Conservation (phyloP, 2,797 vertebrate genomes). For the Brotula barbata region DNA sequence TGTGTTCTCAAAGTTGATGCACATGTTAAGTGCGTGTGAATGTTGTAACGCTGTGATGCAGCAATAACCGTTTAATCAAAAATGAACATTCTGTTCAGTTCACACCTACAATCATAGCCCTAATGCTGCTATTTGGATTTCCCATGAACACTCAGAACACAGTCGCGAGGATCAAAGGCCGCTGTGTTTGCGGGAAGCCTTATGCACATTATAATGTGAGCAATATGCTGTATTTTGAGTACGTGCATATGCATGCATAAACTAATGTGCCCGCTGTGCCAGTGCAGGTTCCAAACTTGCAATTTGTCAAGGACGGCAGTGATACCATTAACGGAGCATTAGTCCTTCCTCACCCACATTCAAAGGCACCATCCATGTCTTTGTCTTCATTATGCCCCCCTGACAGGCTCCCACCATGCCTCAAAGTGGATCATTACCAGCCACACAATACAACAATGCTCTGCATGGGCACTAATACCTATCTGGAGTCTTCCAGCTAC, state of each 20-base stretch:
- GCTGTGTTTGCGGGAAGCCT: too few relatives aligned
- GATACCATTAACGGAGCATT: slow-evolving; percentile 43
- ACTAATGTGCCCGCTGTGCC: not conserved
- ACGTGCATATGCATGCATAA: not conserved
- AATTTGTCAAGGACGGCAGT: slow-evolving; percentile 47
- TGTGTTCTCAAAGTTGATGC: too few relatives aligned
- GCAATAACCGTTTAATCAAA: too few relatives aligned
- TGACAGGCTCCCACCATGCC: slow-evolving; percentile 51
- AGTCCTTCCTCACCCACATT: slow-evolving; percentile 16
- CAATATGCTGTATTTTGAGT: not conserved
- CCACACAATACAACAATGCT: slow-evolving; percentile 28
- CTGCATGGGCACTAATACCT: slow-evolving; percentile 37
- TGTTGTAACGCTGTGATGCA: too few relatives aligned
- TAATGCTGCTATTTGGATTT: too few relatives aligned
- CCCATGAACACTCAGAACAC: too few relatives aligned
- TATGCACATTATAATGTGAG: too few relatives aligned
- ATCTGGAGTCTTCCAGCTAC: slow-evolving; percentile 3
- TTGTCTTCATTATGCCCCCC: slow-evolving; percentile 58
- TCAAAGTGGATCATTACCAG: slow-evolving; percentile 54
- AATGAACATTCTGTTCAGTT: too few relatives aligned
- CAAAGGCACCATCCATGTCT: slow-evolving; percentile 29
- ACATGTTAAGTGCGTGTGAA: too few relatives aligned
- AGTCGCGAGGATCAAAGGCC: too few relatives aligned
- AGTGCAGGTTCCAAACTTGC: not conserved
- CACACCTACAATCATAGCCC: too few relatives aligned